Base-by-base conservation (phyloP, 2,113 vertebrate genomes). In the Girardinichthys multiradiatus region DNA sequence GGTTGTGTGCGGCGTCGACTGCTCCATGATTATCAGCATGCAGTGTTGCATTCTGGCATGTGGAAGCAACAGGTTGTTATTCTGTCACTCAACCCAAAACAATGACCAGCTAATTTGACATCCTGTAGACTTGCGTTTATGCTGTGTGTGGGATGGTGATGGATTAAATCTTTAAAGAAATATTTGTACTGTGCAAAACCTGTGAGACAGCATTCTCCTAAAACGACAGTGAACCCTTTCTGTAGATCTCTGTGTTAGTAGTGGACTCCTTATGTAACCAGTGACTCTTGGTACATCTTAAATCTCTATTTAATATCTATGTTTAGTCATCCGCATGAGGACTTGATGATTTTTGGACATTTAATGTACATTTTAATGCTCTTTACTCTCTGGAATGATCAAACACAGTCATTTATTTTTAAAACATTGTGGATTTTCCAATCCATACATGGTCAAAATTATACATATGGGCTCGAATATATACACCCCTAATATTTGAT, bases 1-100 rank as follows among this genome's bases (percentile, higher is more conserved):
- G 59, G 95, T 97, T 37, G 74, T 97, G 62, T 99, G 98, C 62
- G 98, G 97, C 61, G 96, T 99, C 0, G 98, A 99, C 83, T 97
- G 96, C 76, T 98, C 98, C 72, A 96, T 99, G 95, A 90, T 98
- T 72, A 94, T 98, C 74, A 96, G 97, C n/a, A 94, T 93, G 17
- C 92, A 92, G 35, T 92, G 94, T 71, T 92, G 78, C 80, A 95
- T 96, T n/a, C 84, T 98, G 81, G 96, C 97, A 68, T 98, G 97
- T 88, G 98, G 98, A 69, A 99, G 96, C 93, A 99, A 99, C 95
- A 96, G 97, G 98, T 99, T 84, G 67, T 80, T 73, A 61, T 33
- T 73, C 12, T 63, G 45, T 54, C 61, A 75, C 30, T 17, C 14
- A 10, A 29, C n/a, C 24, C 3, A 30, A 63, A 72, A 63, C 21